Evolutionary conservation across 2,888 invertebrate genomes (phyloP), one percentile per base, ranked within the genome.

Genomic region (Smittia sp.): DNA sequence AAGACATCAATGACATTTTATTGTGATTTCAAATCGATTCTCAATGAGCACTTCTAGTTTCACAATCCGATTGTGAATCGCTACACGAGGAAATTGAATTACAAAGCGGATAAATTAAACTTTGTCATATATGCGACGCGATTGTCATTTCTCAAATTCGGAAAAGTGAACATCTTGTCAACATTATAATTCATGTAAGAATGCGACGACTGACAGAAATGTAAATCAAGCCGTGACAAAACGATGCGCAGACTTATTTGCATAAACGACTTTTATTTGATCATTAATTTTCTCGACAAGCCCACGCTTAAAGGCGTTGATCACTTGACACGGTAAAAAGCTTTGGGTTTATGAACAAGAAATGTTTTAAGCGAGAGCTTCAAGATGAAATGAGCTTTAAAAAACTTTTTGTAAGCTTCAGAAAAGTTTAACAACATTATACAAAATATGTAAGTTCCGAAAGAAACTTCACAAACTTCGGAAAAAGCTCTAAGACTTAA

Each of bases 1-100:
- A 65, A 65, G 63, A 65, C 63, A 67, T 67, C 39, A 39, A 39
- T 67, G 67, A 67, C 67, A 67, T 67, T 67, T 67, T 39, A 67
- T 67, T 39, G 67, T 18, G 20, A 67, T 39, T 39, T 38, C 67
- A 67, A 67, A 39, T 66, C 25, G 32, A 38, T 38, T 66, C 7
- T 24, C 11, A 63, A 38, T 22, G 67, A 38, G 20, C 27, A 27
- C n/a, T 39, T 38, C 20, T 18, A 13, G 32, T 27, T 27, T 13
- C 22, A 15, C 15, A 27, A 27, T 4, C 15, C 1, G 27, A 25
- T 1, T 62, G 20, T 62, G 58, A 62, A 62, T 62, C 46, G 46
- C 18, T 58, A 20, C 58, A 22, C 58, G 22, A 58, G 9, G 58
- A 58, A 58, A 58, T 58, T 13, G 58, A 46, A 46, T 46, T n/a